phyloP scores from a whole-genome alignment of 2,113 vertebrate genomes.

The Pampusana beccarii region DNA sequence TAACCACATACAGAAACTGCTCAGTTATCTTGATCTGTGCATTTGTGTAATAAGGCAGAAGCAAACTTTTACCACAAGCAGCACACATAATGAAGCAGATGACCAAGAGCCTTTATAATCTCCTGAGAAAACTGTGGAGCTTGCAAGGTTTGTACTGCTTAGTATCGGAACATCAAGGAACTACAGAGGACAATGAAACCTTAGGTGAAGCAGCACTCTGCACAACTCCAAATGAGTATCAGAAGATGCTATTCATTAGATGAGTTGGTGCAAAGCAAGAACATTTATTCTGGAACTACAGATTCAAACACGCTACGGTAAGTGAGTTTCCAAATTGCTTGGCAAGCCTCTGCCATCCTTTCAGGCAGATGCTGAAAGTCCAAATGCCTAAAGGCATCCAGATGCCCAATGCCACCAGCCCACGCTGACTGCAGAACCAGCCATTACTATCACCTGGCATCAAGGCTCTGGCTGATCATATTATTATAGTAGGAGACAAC shows the following conservation, averaged over 20 bases:
- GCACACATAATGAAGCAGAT: neutral
- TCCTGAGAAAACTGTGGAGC: neutral
- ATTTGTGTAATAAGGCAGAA: neutral
- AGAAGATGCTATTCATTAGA: neutral
- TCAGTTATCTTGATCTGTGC: neutral
- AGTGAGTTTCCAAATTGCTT: neutral
- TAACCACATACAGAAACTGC: neutral
- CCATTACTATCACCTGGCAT: conserved; percentile 23
- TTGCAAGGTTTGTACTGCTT: neutral
- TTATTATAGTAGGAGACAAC: conserved; percentile 20
- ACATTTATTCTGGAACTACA: neutral
- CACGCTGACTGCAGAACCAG: neutral
- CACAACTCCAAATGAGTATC: neutral
- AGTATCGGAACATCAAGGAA: neutral
- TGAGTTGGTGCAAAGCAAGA: neutral
- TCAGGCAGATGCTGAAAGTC: neutral
- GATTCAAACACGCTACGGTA: neutral
- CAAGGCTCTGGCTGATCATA: neutral
- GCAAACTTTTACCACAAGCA: neutral
- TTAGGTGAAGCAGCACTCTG: neutral
- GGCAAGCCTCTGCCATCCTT: neutral
- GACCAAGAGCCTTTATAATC: neutral
- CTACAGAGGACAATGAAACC: neutral
- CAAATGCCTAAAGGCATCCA: neutral
- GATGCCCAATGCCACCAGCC: neutral